Percentiles rank a stretch among this genome's conserved stretches.
Conservation (phyloP, 2,113 vertebrate species). For the Zeus faber region DNA sequence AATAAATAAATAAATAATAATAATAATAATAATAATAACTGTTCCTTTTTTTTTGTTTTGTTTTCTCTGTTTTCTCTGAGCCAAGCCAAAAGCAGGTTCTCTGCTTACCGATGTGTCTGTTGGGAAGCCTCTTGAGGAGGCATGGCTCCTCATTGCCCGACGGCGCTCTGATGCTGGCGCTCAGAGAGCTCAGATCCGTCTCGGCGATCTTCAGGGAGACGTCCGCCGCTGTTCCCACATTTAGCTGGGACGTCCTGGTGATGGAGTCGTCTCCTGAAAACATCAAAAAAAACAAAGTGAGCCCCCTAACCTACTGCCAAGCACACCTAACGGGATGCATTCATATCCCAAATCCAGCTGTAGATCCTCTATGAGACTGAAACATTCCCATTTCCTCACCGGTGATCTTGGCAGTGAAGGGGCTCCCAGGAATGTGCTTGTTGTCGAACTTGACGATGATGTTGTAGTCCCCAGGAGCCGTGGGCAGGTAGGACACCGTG, state of each 20-base stretch:
- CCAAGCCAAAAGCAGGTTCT: constrained; percentile 4
- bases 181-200: constrained; percentile 89
- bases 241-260: constrained; percentile 88
- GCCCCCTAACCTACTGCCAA: too few relatives aligned
- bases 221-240: constrained; percentile 90
- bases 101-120: constrained; percentile 89
- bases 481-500: constrained; percentile 93
- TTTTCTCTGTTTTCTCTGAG: background rate
- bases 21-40: too few relatives aligned
- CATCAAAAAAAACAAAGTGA: background rate
- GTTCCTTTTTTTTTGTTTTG: background rate
- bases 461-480: constrained; percentile 91
- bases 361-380: too few relatives aligned
- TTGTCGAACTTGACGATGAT: constrained; percentile 96
- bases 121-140: constrained; percentile 90
- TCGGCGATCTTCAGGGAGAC: constrained; percentile 95
- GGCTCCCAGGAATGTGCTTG: constrained; percentile 92
- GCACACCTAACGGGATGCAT: background rate
- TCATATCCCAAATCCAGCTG: background rate
- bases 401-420: constrained; percentile 94
- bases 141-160: constrained; percentile 95
- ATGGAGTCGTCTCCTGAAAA: constrained; percentile 88
- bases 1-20: too few relatives aligned
- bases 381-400: constrained; percentile 70
- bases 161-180: constrained; percentile 90